Conservation (phyloP, 2,113 vertebrate genomes). For the Anas platyrhynchos region DNA sequence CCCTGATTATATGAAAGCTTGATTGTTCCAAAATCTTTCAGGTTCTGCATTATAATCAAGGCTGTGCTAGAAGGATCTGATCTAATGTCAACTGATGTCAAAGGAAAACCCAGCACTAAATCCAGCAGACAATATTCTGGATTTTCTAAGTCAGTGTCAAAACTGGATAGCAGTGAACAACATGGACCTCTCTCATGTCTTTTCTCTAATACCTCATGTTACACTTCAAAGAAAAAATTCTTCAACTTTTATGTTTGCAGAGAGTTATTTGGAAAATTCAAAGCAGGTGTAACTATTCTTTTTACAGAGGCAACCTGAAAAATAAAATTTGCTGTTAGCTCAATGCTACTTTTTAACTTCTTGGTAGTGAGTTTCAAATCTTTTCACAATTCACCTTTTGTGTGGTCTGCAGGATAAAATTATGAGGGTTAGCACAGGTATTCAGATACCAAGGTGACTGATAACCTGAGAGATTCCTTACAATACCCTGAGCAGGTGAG, state of each 20-base stretch:
- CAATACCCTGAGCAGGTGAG: background rate
- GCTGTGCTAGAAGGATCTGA: background rate
- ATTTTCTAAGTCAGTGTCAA: background rate
- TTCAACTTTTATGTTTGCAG: background rate
- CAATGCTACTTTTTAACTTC: background rate
- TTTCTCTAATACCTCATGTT: background rate
- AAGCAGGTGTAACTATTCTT: background rate
- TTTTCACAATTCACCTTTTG: background rate
- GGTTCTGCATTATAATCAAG: background rate
- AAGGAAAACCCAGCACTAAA: background rate
- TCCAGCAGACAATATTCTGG: background rate
- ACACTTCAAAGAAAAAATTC: background rate
- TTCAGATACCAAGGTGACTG: background rate
- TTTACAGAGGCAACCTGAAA: background rate
- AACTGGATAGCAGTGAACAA: background rate
- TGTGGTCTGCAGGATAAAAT: background rate
- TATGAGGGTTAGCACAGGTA: background rate
- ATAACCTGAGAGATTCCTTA: background rate
- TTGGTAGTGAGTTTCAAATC: background rate
- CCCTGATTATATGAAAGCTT: slow-evolving; percentile 22
- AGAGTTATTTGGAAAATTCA: background rate
- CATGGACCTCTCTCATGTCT: background rate
- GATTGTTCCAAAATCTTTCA: background rate
- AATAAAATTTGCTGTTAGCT: background rate
- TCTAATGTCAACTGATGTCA: background rate